Percentiles rank a stretch among this genome's conserved stretches.
Conservation (phyloP, 2,113 vertebrate species). For the Boulengeromyrus knoepffleri region DNA sequence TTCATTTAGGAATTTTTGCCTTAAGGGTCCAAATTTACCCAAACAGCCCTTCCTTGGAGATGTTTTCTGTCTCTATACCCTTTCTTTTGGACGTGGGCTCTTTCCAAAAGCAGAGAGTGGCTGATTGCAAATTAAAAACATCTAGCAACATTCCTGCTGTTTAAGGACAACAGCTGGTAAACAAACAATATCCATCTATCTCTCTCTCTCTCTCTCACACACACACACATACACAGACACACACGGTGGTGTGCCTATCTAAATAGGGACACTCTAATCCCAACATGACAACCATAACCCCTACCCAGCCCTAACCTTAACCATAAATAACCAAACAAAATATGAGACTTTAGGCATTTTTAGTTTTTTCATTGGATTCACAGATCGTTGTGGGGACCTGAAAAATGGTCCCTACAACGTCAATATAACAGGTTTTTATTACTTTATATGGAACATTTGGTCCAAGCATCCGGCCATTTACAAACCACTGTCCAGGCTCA, state of each 20-base stretch:
- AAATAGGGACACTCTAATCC: no score
- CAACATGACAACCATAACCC: no score
- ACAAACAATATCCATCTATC: neutral
- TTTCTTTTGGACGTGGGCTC: neutral
- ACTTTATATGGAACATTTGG: neutral
- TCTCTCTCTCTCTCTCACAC: no score
- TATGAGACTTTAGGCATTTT: no score
- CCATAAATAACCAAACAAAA: no score
- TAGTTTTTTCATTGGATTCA: no score
- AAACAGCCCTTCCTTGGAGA: neutral
- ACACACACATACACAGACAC: neutral
- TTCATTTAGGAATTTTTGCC: neutral
- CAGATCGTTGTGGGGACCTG: no score
- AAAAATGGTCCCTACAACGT: no score
- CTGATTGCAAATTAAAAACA: neutral
- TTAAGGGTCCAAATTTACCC: neutral
- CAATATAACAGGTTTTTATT: no score
- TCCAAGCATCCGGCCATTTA: neutral
- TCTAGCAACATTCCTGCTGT: neutral
- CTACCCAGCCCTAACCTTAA: no score
- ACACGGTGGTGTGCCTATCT: neutral
- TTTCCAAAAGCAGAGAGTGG: neutral
- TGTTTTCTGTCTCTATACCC: neutral
- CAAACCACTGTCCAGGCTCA: neutral
- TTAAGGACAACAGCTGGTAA: neutral